phyloP scores from a whole-genome alignment of 2,888 invertebrate species.

The Dynastes maya region DNA sequence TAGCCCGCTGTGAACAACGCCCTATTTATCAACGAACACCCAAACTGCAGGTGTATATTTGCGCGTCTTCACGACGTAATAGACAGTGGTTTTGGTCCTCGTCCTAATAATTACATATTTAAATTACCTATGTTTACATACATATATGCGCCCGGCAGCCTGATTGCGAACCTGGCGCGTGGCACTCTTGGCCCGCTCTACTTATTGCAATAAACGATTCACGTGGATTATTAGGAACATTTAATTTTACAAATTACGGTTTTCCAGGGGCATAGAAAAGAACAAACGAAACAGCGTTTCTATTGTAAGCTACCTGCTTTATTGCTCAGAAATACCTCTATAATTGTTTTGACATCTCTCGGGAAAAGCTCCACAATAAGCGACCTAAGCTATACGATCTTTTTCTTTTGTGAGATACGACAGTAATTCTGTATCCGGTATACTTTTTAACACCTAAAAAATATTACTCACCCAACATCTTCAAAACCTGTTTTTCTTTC shows the following conservation, averaged over 20 bases:
- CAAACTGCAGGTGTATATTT: too few relatives aligned
- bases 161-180: too few relatives aligned
- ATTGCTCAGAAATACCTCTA: conserved; percentile 7
- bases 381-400: not conserved
- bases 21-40: too few relatives aligned
- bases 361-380: not conserved
- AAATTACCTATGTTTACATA: too few relatives aligned
- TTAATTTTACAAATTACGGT: conserved; percentile 20
- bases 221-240: not conserved
- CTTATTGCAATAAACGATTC: conserved; percentile 16
- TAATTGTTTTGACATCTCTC: conserved; percentile 17
- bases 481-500: not conserved
- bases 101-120: too few relatives aligned
- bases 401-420: too few relatives aligned
- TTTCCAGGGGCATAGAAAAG: not conserved
- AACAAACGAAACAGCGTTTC: not conserved
- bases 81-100: too few relatives aligned
- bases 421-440: not conserved
- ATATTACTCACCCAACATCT: not conserved
- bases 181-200: too few relatives aligned
- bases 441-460: not conserved
- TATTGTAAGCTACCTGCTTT: conserved; percentile 12
- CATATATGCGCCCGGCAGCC: too few relatives aligned
- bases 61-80: too few relatives aligned
- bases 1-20: too few relatives aligned